Percentiles rank a stretch among this genome's conserved stretches.
Conservation (phyloP, 2,888 invertebrate genomes). For the Phytoseiulus persimilis region DNA sequence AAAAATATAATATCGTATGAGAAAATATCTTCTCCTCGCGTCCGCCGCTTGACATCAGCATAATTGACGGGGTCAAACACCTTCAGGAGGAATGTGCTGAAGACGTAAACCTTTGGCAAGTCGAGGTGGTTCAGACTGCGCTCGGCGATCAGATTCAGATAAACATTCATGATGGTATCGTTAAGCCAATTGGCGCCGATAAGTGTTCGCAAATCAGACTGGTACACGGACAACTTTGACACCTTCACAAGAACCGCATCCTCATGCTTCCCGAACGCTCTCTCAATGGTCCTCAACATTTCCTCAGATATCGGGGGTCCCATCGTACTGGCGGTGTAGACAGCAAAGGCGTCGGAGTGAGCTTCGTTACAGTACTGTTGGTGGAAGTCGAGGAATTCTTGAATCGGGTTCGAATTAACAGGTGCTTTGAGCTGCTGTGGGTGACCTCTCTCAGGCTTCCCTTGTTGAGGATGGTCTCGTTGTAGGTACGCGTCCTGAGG, state of each 20-base stretch:
- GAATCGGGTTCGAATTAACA: too few relatives aligned
- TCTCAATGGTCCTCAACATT: not conserved
- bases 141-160: constrained; percentile 81
- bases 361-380: too few relatives aligned
- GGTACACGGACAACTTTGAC: constrained; percentile 60
- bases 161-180: constrained; percentile 86
- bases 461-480: too few relatives aligned
- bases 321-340: not conserved
- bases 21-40: constrained; percentile 78
- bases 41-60: constrained; percentile 76
- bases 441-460: too few relatives aligned
- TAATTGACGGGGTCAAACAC: constrained; percentile 72
- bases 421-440: too few relatives aligned
- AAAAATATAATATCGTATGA: constrained; percentile 72
- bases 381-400: too few relatives aligned
- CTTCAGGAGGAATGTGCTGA: constrained; percentile 92
- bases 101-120: constrained; percentile 69
- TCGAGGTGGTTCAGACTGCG: constrained; percentile 62
- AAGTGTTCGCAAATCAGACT: constrained; percentile 74
- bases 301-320: not conserved
- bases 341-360: not conserved
- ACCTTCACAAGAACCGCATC: constrained; percentile 60
- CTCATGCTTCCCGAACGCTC: constrained; percentile 49
- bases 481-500: too few relatives aligned
- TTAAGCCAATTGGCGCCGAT: constrained; percentile 83